Evolutionary conservation across 2,113 vertebrate species (phyloP).

Genomic region (Hippocampus guttulatus): DNA sequence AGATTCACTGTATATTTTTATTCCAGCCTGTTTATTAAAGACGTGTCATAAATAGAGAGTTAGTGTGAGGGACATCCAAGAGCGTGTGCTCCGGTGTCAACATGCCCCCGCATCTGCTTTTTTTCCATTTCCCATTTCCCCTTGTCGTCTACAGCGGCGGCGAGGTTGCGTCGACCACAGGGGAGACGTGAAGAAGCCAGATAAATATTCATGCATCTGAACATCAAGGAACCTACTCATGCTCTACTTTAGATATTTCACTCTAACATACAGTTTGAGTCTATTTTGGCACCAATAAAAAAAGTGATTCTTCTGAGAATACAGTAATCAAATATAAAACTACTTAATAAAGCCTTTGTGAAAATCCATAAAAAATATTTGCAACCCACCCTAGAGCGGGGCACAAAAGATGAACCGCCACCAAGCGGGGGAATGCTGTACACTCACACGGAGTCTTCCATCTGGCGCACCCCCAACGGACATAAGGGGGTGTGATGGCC

Average conservation of each 20-base stretch:
- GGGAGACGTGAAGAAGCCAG: slow-evolving; percentile 2
- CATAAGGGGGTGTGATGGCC: not conserved
- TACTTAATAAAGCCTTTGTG: not conserved
- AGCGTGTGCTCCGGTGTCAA: slow-evolving; percentile 16
- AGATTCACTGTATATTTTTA: slow-evolving; percentile 23
- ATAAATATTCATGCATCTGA: not conserved
- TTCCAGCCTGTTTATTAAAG: slow-evolving; percentile 32
- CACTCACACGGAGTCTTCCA: not conserved
- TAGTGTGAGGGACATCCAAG: slow-evolving; percentile 33
- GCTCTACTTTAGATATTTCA: not conserved
- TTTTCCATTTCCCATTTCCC: not conserved
- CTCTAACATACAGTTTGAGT: not conserved
- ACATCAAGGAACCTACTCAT: not conserved
- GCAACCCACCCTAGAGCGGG: not conserved
- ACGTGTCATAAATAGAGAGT: slow-evolving; percentile 27
- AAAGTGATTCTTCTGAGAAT: too few species aligned
- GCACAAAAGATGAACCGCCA: not conserved
- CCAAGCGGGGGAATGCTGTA: not conserved
- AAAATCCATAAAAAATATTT: not conserved
- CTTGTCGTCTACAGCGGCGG: not conserved
- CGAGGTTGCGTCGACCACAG: slow-evolving; percentile 5
- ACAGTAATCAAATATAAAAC: not conserved
- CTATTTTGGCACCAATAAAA: not conserved
- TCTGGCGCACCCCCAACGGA: not conserved
- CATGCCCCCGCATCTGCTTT: slow-evolving; percentile 1